Evolutionary conservation across 1,140 invertebrate genomes (phyloP), one percentile per base, ranked within the genome.

Genomic region (Drosophila nikananu): DNA sequence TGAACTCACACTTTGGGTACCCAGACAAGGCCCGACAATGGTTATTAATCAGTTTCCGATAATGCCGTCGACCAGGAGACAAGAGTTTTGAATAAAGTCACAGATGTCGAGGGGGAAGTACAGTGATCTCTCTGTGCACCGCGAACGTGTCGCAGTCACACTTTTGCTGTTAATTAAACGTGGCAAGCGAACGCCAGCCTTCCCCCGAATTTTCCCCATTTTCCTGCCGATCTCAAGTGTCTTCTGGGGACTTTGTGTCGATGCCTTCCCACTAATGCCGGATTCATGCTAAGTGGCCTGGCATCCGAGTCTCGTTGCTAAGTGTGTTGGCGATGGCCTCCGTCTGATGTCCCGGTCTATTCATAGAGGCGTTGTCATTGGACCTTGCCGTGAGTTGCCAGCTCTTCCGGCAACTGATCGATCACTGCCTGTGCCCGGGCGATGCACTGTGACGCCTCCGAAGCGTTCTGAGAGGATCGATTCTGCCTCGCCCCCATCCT

Each of bases 41-140:
- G 86, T 90, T 91, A 91, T 90, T 90, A 91, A 90, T 90, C 86
- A 90, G 79, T 86, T 91, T 77, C 79, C 86, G 86, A 90, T 90
- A 90, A 82, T 86, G 71, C 78, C 82, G 82, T 52, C 68, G 78
- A 79, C 39, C 75, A 62, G 71, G 37, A 77, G 86, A 89, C 84
- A 89, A 72, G 78, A 81, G 86, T 86, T 90, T 90, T 60, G 81
- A 90, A 86, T 86, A 90, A 70, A 81, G 57, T 65, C 73, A 48
- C 55, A 65, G 63, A 63, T 68, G 72, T 66, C 58, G 51, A 13
- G 64, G 42, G 46, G 21, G 17, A 30, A 35, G 51, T 59, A 59
- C 46, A 21, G 63, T 17, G 48, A 59, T 32, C 42, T 32, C 60
- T 57, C 21, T 30, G 25, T 61, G 55, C 51, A 37, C 52, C 66